Evolutionary conservation across 1,140 invertebrate species (phyloP).

Genomic region (Copidosoma floridanum): DNA sequence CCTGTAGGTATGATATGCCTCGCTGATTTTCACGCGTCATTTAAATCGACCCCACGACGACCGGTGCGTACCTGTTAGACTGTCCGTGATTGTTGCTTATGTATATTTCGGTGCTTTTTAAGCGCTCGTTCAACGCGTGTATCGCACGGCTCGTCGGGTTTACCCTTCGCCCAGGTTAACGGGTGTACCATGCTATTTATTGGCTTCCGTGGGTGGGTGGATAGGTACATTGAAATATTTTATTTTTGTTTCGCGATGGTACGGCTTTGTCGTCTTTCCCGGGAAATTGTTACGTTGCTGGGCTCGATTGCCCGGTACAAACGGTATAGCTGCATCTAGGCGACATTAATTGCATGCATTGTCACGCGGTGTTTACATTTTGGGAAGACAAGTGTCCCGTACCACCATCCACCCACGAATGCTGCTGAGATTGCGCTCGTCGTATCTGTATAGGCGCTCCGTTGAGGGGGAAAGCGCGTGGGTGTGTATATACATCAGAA

Average conservation of each 20-base stretch:
- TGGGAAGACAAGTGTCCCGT: conserved; percentile 7
- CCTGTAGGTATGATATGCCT: neutral
- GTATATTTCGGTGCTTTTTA: too few species aligned
- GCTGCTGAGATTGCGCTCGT: neutral
- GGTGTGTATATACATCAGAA: too few species aligned
- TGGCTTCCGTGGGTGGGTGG: too few species aligned
- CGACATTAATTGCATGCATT: conserved; percentile 17
- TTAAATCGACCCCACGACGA: too few species aligned
- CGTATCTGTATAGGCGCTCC: too few species aligned
- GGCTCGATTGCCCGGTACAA: neutral
- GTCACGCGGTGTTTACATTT: conserved; percentile 2
- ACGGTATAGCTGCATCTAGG: neutral
- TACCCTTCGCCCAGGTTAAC: too few species aligned
- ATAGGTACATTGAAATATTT: neutral
- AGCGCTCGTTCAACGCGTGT: too few species aligned
- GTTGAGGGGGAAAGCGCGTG: too few species aligned
- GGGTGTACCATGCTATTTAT: too few species aligned
- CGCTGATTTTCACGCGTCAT: neutral
- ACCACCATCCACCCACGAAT: neutral
- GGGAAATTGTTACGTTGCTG: neutral
- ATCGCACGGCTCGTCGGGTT: too few species aligned
- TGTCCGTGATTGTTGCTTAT: neutral
- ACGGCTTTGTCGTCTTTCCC: neutral
- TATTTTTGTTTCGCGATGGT: neutral
- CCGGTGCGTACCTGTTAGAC: too few species aligned